Base-by-base conservation (phyloP, 2,797 vertebrate genomes). In the Ceyx erithaca region DNA sequence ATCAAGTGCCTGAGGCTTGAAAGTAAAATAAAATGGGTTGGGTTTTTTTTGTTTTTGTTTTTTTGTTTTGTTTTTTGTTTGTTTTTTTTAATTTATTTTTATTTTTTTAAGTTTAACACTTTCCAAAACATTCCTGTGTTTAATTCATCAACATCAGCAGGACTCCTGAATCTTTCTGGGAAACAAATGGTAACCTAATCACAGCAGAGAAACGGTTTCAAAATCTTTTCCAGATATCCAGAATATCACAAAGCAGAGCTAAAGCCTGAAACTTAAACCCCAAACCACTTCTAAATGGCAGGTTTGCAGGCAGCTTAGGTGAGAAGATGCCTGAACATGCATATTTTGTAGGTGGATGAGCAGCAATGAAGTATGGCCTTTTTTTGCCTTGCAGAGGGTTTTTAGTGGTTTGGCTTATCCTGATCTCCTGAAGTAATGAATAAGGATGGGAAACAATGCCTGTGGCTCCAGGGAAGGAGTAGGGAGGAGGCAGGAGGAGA, bases 321-420 rank as follows among this genome's bases (percentile, higher is more conserved):
- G 61, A 70, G 73, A 76, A 87, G 89, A 67, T 49, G 87, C 82
- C 94, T 90, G 94, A 92, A 90, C 75, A 43, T 22, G 73, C 17
- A 19, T 40, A 67, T 90, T 92, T 90, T 72, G 85, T 73, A 92
- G 73, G 73, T 89, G 85, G 63, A 81, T 86, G 80, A 91, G 85
- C 61, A 80, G 89, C 75, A 70, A 46, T 6, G 6, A 77, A 92
- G 43, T 59, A 48, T 88, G 77, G 70, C 0, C 1, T 70, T 87
- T 85, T 83, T 59, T 77, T 95, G 89, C 77, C 69, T 89, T 81
- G 52, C 8, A 14, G 69, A 89, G 35, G 52, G 52, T 14, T 87
- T 80, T 87, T 25, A 75, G 68, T 72, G 90, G 21, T 17, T 9
- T 93, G 67, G 40, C 73, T 63, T 78, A 69, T 76, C 28, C 43